Percentiles rank a stretch among this genome's conserved stretches.
Evolutionary conservation across 2,888 invertebrate genomes (phyloP).

Genomic region (Diarsia brunnea): DNA sequence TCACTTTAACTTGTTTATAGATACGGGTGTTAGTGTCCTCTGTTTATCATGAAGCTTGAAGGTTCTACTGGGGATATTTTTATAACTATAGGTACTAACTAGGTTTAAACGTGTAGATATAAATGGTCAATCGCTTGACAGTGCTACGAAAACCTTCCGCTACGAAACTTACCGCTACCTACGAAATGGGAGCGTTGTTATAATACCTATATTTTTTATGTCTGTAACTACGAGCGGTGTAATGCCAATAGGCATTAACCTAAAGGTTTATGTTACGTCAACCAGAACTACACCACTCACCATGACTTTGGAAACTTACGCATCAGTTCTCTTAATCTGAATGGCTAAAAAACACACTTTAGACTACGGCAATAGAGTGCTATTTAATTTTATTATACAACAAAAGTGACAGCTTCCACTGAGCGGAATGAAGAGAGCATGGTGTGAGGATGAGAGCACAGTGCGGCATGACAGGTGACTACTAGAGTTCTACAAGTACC

Average conservation of each 20-base stretch:
- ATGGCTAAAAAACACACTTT: conserved; percentile 11
- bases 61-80: background rate
- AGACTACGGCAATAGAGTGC: background rate
- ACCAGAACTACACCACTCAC: background rate
- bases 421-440: conserved; percentile 24
- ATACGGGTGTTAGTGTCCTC: background rate
- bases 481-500: conserved; percentile 29
- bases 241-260: background rate
- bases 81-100: background rate
- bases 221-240: background rate
- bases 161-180: background rate
- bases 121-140: background rate
- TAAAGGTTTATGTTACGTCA: background rate
- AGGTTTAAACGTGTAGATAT: background rate
- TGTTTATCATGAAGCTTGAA: background rate
- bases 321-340: background rate
- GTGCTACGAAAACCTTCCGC: background rate
- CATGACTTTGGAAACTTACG: background rate
- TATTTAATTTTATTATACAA: conserved; percentile 33
- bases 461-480: conserved; percentile 71
- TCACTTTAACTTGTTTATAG: too few relatives aligned
- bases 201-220: background rate
- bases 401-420: conserved; percentile 30
- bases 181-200: background rate
- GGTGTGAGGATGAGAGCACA: conserved; percentile 47